Percentiles rank a stretch among this genome's conserved stretches.
Evolutionary conservation across 35 echinoderm and acorn worm genomes (phyloP).

Genomic region (Hemicentrotus pulcherrimus): DNA sequence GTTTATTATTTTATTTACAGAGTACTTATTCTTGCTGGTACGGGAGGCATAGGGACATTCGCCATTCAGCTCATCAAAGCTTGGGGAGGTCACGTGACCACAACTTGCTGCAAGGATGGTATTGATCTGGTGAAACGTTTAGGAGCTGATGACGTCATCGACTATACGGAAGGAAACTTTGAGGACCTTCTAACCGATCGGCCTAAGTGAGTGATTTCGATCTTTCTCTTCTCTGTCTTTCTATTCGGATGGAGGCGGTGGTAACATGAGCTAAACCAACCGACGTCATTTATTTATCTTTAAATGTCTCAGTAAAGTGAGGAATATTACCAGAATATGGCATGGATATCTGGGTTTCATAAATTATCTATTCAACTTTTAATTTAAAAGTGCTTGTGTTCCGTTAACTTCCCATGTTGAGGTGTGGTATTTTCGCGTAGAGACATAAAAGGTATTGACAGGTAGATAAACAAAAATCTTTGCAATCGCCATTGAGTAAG

Average conservation of each 20-base stretch:
- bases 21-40: slow-evolving; percentile 75
- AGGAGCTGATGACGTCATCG: slow-evolving; percentile 82
- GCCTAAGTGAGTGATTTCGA: slow-evolving; percentile 22
- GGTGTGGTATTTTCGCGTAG: too few species aligned
- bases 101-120: slow-evolving; percentile 75
- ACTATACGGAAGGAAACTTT: slow-evolving; percentile 67
- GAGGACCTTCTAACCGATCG: slow-evolving; percentile 53
- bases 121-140: slow-evolving; percentile 65
- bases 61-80: slow-evolving; percentile 93
- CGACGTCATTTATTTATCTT: neutral
- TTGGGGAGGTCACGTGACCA: slow-evolving; percentile 95
- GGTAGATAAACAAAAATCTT: too few species aligned
- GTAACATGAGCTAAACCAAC: neutral
- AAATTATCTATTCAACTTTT: too few species aligned
- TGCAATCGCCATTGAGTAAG: too few species aligned
- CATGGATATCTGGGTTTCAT: too few species aligned
- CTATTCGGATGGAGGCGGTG: neutral
- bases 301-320: too few species aligned
- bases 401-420: too few species aligned
- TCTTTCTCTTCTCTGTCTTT: neutral
- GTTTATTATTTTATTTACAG: slow-evolving; percentile 9
- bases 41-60: slow-evolving; percentile 83
- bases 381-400: too few species aligned
- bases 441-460: too few species aligned
- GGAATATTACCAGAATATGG: neutral